A percentile compares a stretch with the other conserved stretches of the same genome.
phyloP scores from a whole-genome alignment of 2,888 invertebrate genomes.

The Pyrgus malvae region DNA sequence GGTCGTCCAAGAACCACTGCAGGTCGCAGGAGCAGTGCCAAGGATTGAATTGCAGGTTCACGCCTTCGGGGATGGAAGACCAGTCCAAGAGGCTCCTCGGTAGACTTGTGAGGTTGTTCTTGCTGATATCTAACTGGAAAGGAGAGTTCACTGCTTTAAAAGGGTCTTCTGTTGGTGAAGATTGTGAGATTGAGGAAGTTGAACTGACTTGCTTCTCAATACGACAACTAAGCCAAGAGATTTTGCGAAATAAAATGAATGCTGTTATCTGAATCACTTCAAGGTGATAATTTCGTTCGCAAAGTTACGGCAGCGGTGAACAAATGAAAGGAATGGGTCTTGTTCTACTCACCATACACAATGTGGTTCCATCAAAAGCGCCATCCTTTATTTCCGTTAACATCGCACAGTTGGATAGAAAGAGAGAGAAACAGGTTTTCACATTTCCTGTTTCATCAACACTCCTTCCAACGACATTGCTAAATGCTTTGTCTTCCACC shows the following conservation, averaged over 20 bases:
- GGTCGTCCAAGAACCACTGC: constrained; percentile 81
- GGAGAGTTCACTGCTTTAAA: neutral
- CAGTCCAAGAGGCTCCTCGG: constrained; percentile 63
- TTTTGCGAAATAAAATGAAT: no score
- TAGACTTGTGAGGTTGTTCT: constrained; percentile 72
- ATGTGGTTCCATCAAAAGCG: constrained; percentile 71
- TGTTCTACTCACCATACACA: constrained; percentile 77
- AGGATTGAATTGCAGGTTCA: constrained; percentile 83
- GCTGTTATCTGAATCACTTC: no score
- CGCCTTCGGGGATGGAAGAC: constrained; percentile 56
- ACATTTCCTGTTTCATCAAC: constrained; percentile 47
- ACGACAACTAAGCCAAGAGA: no score
- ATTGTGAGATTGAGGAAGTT: no score
- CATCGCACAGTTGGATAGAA: constrained; percentile 67
- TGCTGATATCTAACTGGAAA: constrained; percentile 80
- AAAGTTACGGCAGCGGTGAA: no score
- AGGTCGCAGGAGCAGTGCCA: constrained; percentile 83
- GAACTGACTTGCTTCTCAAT: no score
- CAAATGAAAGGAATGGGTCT: neutral
- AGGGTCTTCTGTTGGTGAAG: no score
- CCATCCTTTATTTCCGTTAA: constrained; percentile 64
- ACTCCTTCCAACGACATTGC: constrained; percentile 65
- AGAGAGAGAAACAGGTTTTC: constrained; percentile 70
- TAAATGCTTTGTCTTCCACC: constrained; percentile 72
- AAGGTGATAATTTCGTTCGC: no score